phyloP scores from a whole-genome alignment of 2,113 vertebrate genomes.

The Psittacula cyanocephala region DNA sequence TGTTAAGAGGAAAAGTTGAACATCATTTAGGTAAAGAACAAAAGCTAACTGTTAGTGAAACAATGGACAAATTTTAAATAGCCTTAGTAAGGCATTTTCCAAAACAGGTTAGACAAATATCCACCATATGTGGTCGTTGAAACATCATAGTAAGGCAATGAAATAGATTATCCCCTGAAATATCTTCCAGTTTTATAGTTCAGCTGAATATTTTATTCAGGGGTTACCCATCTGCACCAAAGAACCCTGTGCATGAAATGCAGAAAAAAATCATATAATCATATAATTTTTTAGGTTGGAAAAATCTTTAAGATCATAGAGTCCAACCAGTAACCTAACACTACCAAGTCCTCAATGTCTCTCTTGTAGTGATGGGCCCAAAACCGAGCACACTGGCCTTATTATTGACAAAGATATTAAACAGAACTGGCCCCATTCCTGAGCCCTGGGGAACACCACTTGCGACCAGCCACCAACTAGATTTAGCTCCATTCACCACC shows the following conservation, averaged over 20 bases:
- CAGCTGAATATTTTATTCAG: not conserved
- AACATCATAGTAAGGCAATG: not conserved
- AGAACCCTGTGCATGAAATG: not conserved
- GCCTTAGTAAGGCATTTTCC: not conserved
- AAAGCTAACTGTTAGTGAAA: not conserved
- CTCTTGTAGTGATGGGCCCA: not conserved
- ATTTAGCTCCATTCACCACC: not conserved
- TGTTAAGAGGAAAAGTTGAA: not conserved
- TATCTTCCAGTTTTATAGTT: not conserved
- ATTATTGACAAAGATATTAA: not conserved
- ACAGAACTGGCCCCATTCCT: not conserved
- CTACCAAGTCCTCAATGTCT: not conserved
- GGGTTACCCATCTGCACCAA: not conserved
- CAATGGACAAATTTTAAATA: rapidly evolving
- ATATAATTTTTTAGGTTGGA: not conserved
- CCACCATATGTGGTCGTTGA: not conserved
- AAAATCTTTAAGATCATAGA: not conserved
- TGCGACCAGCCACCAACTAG: not conserved
- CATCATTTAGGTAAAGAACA: not conserved
- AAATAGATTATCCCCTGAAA: not conserved
- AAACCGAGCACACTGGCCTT: not conserved
- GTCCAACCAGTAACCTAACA: not conserved
- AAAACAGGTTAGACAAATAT: not conserved
- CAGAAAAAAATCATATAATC: not conserved
- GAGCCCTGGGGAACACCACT: not conserved